Base-by-base conservation (phyloP, 2,888 invertebrate species). In the Meghimatium bilineatum region DNA sequence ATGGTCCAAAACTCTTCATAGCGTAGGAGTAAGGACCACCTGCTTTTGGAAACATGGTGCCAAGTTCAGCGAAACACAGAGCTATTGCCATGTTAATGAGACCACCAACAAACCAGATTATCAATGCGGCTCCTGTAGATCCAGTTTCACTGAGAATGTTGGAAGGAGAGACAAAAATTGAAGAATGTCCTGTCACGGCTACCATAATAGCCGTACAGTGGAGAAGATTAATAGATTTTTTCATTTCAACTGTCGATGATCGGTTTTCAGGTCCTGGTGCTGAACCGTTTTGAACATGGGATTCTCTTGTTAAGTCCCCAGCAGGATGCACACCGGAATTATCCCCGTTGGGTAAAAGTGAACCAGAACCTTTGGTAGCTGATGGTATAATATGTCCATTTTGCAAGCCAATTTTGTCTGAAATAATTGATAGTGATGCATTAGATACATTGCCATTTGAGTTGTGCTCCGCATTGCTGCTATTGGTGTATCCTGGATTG, bases 121-220 rank as follows among this genome's bases (percentile, higher is more conserved):
- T 95, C 95, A 99, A 96, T 95, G 97, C 97, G 94, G 97, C 96
- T 94, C 97, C 98, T 94, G 98, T 97, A 94, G 98, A 98, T 94
- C 97, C 97, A 0, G 97, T 96, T 88, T 96, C 95, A 88, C 95
- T 94, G 94, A 98, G 95, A 93, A 99, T 96, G 94, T 97, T 97
- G 94, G 97, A 97, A 94, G 98, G 98, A 95, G 98, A 98, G 94
- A 98, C 97, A 95, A 99, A 99, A 94, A 99, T 98, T 17, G 91
- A 89, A 0, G 89, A 85, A 81, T 91, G 91, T 12, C 91, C 91
- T 8, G 91, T 91, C 20, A 91, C 88, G 29, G 91, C 89, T 56
- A 91, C 88, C 86, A 92, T 86, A 34, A 91, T 90, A 32, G 91
- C 89, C 0, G 89, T 88, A 77, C 90, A 90, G 81, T 90, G 89